A percentile compares a stretch with the other conserved stretches of the same genome.
phyloP scores from a whole-genome alignment of 2,113 vertebrate species.

The Syngnathoides biaculeatus region DNA sequence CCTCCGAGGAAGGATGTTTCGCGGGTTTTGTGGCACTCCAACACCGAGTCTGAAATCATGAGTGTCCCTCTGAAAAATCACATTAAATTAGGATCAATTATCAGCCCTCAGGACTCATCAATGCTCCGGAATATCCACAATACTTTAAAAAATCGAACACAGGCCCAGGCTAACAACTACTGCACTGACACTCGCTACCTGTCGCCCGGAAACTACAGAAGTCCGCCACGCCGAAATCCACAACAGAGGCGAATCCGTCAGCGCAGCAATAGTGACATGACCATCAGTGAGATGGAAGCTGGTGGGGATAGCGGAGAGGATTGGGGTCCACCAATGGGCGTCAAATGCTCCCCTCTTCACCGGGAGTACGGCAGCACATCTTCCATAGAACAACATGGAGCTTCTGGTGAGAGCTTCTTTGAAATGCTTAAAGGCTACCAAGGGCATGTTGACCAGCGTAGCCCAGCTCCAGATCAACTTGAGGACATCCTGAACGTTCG shows the following conservation, averaged over 20 bases:
- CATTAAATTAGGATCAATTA: constrained; percentile 76
- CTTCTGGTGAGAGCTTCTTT: constrained; percentile 87
- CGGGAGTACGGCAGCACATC: constrained; percentile 98
- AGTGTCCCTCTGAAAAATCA: constrained; percentile 45
- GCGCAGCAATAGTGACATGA: constrained; percentile 94
- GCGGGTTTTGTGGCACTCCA: constrained; percentile 54
- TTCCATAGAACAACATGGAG: constrained; percentile 92
- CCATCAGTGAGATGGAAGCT: constrained; percentile 88
- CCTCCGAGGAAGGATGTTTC: constrained; percentile 87
- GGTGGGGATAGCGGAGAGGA: constrained; percentile 87
- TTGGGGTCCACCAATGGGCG: constrained; percentile 77
- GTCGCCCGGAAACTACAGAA: constrained; percentile 81
- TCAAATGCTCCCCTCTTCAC: constrained; percentile 87
- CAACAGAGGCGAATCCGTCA: constrained; percentile 85
- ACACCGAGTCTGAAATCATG: constrained; percentile 52
- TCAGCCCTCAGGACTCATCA: constrained; percentile 86
- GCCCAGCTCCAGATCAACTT: constrained; percentile 79
- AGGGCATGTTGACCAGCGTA: constrained; percentile 83
- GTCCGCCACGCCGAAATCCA: constrained; percentile 79
- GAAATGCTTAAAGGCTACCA: constrained; percentile 89
- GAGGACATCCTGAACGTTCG: constrained; percentile 82
- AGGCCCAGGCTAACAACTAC: constrained; percentile 62
- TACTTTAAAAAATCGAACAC: constrained; percentile 84
- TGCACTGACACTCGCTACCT: constrained; percentile 83
- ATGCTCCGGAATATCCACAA: constrained; percentile 93